A percentile compares a stretch with the other conserved stretches of the same genome.
These are phyloP conservation scores for Dermolepida albohirtum DNA, from an alignment of 2,888 invertebrate genomes.

Conservation along the genomic window DNA sequence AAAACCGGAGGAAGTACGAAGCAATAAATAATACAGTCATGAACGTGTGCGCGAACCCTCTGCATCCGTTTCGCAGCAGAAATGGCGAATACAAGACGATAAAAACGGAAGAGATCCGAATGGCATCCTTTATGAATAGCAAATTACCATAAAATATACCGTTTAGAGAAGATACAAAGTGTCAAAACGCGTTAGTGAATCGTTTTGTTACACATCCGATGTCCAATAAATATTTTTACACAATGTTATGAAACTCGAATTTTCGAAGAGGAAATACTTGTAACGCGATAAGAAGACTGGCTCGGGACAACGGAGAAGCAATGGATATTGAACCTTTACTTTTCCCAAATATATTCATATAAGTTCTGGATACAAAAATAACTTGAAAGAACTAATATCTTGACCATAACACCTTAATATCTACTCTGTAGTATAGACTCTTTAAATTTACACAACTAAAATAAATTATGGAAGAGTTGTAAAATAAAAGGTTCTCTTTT, in stretches of 20 bases:
- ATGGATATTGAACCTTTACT: too few relatives aligned
- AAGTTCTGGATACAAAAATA: too few relatives aligned
- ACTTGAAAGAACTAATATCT: too few relatives aligned
- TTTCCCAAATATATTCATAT: too few relatives aligned
- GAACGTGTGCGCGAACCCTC: conserved; percentile 6
- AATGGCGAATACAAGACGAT: conserved; percentile 21
- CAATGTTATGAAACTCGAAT: conserved; percentile 21
- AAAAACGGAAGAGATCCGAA: conserved; percentile 29
- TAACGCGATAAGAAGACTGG: conserved; percentile 25
- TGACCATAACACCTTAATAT: too few relatives aligned
- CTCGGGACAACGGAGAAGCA: background rate
- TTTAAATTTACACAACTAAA: too few relatives aligned
- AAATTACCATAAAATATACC: conserved; percentile 51
- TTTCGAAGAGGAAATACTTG: conserved; percentile 19
- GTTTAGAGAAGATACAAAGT: conserved; percentile 52
- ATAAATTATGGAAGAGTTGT: too few relatives aligned
- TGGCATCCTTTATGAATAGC: conserved; percentile 44
- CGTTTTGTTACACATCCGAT: conserved; percentile 51
- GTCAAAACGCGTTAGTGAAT: conserved; percentile 54
- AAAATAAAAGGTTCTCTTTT: too few relatives aligned
- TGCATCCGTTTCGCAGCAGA: background rate
- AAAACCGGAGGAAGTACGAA: conserved; percentile 25
- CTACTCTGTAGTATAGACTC: too few relatives aligned
- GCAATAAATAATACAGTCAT: conserved; percentile 32
- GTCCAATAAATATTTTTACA: conserved; percentile 44